Conservation (phyloP, 2,113 vertebrate species). For the Illadopsis cleaveri region DNA sequence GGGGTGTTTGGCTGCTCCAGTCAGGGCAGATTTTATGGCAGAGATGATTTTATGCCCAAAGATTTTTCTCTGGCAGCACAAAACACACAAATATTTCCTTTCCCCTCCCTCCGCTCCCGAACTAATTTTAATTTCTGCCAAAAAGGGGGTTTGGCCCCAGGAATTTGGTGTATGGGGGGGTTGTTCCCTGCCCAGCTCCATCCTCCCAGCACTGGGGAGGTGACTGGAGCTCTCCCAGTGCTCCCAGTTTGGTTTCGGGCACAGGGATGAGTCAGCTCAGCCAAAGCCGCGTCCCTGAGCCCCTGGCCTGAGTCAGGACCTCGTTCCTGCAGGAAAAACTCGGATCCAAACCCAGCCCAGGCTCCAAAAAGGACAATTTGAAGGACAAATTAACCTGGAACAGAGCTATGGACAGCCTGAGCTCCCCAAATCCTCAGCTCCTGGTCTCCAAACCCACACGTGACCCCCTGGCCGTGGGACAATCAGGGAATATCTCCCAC, state of each 20-base stretch:
- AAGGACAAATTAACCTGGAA: neutral
- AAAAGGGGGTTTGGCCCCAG: accelerated
- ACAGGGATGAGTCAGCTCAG: neutral
- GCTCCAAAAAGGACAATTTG: neutral
- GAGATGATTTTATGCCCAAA: neutral
- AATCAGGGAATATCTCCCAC: neutral
- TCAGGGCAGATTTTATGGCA: neutral
- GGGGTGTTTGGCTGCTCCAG: accelerated
- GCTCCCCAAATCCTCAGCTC: neutral
- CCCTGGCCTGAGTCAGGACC: neutral
- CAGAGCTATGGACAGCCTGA: accelerated
- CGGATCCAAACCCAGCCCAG: accelerated
- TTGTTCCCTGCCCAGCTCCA: neutral
- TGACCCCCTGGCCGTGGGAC: accelerated
- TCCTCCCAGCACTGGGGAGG: neutral
- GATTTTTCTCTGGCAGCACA: neutral
- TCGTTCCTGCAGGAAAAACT: neutral
- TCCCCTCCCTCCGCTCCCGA: neutral
- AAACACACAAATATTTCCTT: neutral
- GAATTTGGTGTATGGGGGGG: accelerated
- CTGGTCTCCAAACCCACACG: accelerated
- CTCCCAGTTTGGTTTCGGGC: neutral
- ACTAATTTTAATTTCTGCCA: accelerated
- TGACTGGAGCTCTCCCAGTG: neutral
- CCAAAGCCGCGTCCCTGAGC: accelerated